Base-by-base conservation (phyloP, 2,113 vertebrate species). In the Pimephales promelas region DNA sequence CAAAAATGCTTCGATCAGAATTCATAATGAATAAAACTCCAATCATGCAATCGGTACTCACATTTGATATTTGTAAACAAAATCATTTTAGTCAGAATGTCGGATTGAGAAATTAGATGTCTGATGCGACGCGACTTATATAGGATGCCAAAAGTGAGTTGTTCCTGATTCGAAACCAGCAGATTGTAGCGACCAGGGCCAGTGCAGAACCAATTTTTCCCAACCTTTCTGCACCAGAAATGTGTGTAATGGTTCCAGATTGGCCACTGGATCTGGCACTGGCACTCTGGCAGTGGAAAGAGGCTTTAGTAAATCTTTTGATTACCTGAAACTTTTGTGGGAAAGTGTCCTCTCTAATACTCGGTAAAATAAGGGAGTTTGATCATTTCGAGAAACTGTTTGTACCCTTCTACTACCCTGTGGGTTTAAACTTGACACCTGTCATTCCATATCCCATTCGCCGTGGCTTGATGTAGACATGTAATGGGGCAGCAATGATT, bases 371-470 rank as follows among this genome's bases (percentile, higher is more conserved):
- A n/a, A n/a, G n/a, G n/a, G n/a, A n/a, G n/a, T n/a, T n/a, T 13
- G 78, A 64, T 52, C 8, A 16, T 13, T 45, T 86, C 86, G 84
- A 83, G 22, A 57, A 57, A 20, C 86, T 88, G 84, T 77, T 72
- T 75, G 88, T 86, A 56, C 79, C 24, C 85, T 79, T 47, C 28
- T 72, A 18, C 82, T 87, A 85, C 80, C 86, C 89, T 86, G 45
- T 10, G 88, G 86, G 88, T 89, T 91, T 91, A 87, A 90, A 89
- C 86, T 92, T 88, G 89, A 92, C 85, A 74, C 88, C 16, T 82
- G 87, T 88, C 85, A 87, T 85, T 88, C 84, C 54, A 0, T 40
- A 57, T 89, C 89, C 86, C 82, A 89, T 20, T 81, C 61, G 22
- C 9, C 34, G 24, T 36, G 52, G 73, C 47, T 11, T 82, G 40